Evolutionary conservation across 2,113 vertebrate species (phyloP).

Genomic region (Centropus unirufus): DNA sequence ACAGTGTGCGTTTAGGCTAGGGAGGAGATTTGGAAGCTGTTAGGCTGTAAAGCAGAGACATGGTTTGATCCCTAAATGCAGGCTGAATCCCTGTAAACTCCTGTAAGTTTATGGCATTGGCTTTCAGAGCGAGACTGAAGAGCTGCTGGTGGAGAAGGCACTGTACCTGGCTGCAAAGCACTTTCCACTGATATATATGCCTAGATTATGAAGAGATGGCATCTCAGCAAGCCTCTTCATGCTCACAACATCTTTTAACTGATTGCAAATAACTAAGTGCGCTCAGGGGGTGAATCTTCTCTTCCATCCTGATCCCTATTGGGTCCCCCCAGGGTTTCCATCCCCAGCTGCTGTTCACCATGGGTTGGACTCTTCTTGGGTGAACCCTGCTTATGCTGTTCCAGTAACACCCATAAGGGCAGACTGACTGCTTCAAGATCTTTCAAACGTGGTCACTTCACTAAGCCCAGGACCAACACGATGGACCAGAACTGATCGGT

Average conservation of each 20-base stretch:
- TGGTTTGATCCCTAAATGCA: neutral
- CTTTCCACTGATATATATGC: neutral
- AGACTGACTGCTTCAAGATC: neutral
- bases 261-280: neutral
- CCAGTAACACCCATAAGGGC: neutral
- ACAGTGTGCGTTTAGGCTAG: neutral
- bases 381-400: neutral
- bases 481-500: accelerated
- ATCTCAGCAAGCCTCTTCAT: neutral
- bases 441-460: neutral
- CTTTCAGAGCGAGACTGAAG: neutral
- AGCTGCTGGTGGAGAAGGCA: neutral
- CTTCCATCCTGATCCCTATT: neutral
- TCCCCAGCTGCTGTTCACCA: neutral
- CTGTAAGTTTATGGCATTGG: neutral
- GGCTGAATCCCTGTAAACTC: neutral
- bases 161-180: neutral
- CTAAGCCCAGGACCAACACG: neutral
- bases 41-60: neutral
- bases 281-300: neutral
- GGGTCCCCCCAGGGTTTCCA: neutral
- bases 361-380: neutral
- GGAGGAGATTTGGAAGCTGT: neutral
- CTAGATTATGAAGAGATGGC: neutral
- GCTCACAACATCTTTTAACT: neutral